Evolutionary conservation across 2,888 invertebrate species (phyloP), one percentile per base, ranked within the genome.

Genomic region (Brachynemurus nebulosus): DNA sequence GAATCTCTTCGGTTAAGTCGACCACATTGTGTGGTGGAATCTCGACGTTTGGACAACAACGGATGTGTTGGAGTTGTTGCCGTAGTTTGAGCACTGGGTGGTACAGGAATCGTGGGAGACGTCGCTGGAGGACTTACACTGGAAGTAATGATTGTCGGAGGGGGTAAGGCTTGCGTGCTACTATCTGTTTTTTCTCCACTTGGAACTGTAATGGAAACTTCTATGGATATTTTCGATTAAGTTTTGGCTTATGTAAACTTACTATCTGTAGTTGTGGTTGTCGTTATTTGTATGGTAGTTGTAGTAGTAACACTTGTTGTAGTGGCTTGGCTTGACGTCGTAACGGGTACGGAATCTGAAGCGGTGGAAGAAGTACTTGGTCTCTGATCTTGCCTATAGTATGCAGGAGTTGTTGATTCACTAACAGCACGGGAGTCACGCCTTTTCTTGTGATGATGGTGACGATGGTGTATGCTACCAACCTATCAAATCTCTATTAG

Each of bases 1-100:
- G 80, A 80, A 57, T 82, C 81, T 47, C 80, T 64, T 35, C 81
- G 67, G 42, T 76, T 77, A 6, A 69, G 59, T 12, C 73, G 63
- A 4, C 80, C 78, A 55, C 88, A 88, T 65, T 89, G 88, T 0
- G 88, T 88, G 2, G 86, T 88, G 0, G 88, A 88, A 57, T 89
- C 88, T 45, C 88, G 70, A 19, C 86, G 68, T 0, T 72, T 71
- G 2, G 68, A 51, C 11, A 71, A 53, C 23, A 70, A 51, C 4
- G 73, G 72, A 57, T 71, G 70, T 4, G 65, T 64, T 1, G 70
- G 68, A 4, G 70, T 67, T 14, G 66, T 67, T 23, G 64, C 64
- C 11, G 65, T 66, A 11, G 62, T 61, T n/a, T 59, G 61, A 3
- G 62, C 60, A 37, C 59, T 53, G 21, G 60, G 57, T 1, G 74